A percentile compares a stretch with the other conserved stretches of the same genome.
phyloP scores from a whole-genome alignment of 2,113 vertebrate genomes.

The Nibea albiflora region DNA sequence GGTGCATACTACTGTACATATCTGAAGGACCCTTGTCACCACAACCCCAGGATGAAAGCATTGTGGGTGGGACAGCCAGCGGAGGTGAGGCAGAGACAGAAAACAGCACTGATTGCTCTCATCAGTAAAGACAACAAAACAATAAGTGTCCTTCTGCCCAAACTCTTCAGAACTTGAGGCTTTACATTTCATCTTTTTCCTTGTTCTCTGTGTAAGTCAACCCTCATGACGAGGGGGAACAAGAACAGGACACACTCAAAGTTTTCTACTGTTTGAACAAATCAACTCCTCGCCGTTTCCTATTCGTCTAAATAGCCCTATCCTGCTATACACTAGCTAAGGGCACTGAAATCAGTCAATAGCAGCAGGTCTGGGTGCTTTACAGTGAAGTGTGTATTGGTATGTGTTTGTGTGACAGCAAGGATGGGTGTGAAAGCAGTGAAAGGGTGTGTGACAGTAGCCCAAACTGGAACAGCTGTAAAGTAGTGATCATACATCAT shows the following conservation, averaged over 20 bases:
- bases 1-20: slow-evolving; percentile 74
- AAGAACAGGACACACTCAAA: slow-evolving; percentile 23
- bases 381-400: slow-evolving; percentile 66
- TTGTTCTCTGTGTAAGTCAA: slow-evolving; percentile 20
- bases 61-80: slow-evolving; percentile 67
- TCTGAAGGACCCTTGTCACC: slow-evolving; percentile 67
- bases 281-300: slow-evolving; percentile 40
- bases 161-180: slow-evolving; percentile 67
- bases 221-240: neutral
- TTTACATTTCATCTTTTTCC: slow-evolving; percentile 42
- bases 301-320: slow-evolving; percentile 58
- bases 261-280: slow-evolving; percentile 55
- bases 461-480: slow-evolving; percentile 40
- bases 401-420: slow-evolving; percentile 52
- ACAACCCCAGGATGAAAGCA: slow-evolving; percentile 66
- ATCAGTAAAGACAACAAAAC: slow-evolving; percentile 73
- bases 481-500: slow-evolving; percentile 64
- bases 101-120: slow-evolving; percentile 74
- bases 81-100: slow-evolving; percentile 72
- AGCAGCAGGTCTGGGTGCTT: slow-evolving; percentile 77
- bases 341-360: slow-evolving; percentile 74
- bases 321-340: slow-evolving; percentile 64
- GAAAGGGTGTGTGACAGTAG: slow-evolving; percentile 47
- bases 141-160: slow-evolving; percentile 72
- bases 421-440: slow-evolving; percentile 63